Conservation (phyloP, 2,113 vertebrate genomes). For the Regulus satrapa region DNA sequence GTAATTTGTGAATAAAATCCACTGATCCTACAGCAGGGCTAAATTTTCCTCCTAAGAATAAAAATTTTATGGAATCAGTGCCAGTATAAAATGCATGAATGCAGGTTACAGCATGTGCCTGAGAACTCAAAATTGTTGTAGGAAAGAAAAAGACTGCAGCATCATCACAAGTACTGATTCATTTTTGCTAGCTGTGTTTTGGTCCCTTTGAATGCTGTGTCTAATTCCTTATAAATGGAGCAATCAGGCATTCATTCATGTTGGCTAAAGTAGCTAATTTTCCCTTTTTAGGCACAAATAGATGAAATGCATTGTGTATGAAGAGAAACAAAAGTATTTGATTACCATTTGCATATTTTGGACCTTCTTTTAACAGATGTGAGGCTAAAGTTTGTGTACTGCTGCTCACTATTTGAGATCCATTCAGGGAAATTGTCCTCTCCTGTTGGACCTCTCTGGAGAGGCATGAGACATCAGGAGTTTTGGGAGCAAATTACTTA, state of each 20-base stretch:
- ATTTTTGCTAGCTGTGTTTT: constrained; percentile 31
- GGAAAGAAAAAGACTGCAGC: constrained; percentile 8
- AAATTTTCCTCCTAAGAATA: neutral
- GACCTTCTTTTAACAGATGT: constrained; percentile 29
- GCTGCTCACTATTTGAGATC: neutral
- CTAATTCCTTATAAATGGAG: constrained; percentile 9
- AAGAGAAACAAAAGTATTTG: constrained; percentile 54
- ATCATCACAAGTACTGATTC: constrained; percentile 19
- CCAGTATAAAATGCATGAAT: neutral
- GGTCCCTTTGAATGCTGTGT: neutral
- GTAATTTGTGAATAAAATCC: neutral
- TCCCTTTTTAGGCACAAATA: neutral
- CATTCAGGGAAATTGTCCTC: neutral
- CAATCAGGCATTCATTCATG: constrained; percentile 38
- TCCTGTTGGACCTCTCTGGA: neutral
- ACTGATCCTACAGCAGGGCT: neutral
- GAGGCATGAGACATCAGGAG: neutral
- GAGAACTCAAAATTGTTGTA: neutral
- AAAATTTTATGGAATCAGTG: neutral
- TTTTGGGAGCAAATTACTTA: neutral
- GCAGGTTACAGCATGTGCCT: neutral
- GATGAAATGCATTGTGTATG: constrained; percentile 12
- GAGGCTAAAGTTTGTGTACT: neutral
- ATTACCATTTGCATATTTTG: constrained; percentile 46
- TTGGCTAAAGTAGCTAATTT: neutral